phyloP scores from a whole-genome alignment of 2,888 invertebrate species.

The Agriopis aurantiaria region DNA sequence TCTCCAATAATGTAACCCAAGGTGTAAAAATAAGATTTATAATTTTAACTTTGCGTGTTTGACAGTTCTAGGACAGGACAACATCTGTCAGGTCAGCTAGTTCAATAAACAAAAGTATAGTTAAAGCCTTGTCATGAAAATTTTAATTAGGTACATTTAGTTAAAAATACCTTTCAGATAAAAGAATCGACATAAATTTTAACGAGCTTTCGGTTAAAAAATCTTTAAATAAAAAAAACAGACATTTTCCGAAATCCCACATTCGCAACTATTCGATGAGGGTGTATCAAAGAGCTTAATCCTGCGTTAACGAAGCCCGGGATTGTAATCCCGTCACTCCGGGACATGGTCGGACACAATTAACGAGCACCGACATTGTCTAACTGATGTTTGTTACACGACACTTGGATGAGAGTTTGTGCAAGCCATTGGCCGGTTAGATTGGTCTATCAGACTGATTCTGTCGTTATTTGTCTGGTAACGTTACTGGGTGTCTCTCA shows the following conservation, averaged over 20 bases:
- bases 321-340: conserved; percentile 61
- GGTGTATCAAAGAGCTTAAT: conserved; percentile 67
- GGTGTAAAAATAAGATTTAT: no score
- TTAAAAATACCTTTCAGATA: no score
- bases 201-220: background rate
- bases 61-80: no score
- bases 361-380: conserved; percentile 61
- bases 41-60: no score
- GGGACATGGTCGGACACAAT: conserved; percentile 64
- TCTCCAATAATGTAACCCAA: no score
- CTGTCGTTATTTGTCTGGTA: background rate
- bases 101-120: no score
- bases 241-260: conserved; percentile 28
- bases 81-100: no score
- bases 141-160: no score
- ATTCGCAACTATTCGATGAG: conserved; percentile 43
- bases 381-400: conserved; percentile 33
- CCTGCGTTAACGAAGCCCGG: conserved; percentile 72
- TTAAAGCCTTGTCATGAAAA: no score
- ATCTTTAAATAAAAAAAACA: background rate
- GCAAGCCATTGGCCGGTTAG: conserved; percentile 1
- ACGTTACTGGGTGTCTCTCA: background rate
- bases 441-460: conserved; percentile 7
- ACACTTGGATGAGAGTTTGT: conserved; percentile 23
- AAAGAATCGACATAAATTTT: background rate